Base-by-base conservation (phyloP, 2,888 invertebrate genomes). In the Idaea dimidiata region DNA sequence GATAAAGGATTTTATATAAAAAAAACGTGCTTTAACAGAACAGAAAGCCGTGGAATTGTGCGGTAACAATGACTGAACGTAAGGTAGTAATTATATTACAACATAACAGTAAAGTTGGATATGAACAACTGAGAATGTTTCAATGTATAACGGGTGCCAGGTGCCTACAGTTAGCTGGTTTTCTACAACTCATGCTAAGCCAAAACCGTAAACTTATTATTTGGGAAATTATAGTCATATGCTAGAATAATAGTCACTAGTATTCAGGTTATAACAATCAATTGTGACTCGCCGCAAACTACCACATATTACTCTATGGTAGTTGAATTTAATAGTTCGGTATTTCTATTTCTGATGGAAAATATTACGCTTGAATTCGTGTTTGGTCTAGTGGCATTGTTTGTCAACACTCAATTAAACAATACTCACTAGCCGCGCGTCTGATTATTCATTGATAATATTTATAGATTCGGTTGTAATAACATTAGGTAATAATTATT, bases 201-300 rank as follows among this genome's bases (percentile, higher is more conserved):
- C 14, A 10, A 70, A 73, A 74, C 78, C 75, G 78, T 77, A 80
- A 66, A 74, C 74, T 78, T 73, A 72, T 80, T 80, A 84, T 24
- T 82, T 80, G 83, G 86, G 82, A 86, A 88, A 82, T 82, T 43
- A 10, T 10, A 43, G 43, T 43, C 43, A 43, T 43, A 14, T 43
- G 6, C 43, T 43, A 43, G 10, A 43, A 43, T 43, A 43, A 43
- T 43, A 43, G 8, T 10, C 43, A 43, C 43, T 43, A 10, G 10
- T 43, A 43, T 43, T 43, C 43, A 43, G 43, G 43, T 43, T 10
- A 43, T 43, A 43, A 43, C 43, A 43, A 43, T 43, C 43, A 43
- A 43, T 43, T 43, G 43, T 43, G 43, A 43, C 14, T 43, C 43
- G 43, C 43, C 43, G 43, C 43, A 43, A 43, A 43, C 43, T 43